These are phyloP conservation scores for Neodiprion virginianus DNA, from an alignment of 1,140 invertebrate genomes.

Conservation along the genomic window DNA sequence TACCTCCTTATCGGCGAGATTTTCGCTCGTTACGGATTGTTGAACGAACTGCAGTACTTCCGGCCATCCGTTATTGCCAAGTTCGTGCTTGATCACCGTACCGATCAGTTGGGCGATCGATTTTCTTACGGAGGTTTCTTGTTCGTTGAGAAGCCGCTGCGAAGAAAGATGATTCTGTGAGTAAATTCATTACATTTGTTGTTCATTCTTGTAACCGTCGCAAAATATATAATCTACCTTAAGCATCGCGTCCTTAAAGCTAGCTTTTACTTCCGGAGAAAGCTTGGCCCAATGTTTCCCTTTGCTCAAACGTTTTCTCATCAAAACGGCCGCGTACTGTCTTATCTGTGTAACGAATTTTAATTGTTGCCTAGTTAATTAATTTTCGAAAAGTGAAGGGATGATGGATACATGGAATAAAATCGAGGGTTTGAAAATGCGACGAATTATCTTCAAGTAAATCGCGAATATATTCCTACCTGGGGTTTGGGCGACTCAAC, in stretches of 20 bases:
- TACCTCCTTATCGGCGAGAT: slow-evolving; percentile 68
- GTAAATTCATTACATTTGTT: slow-evolving; percentile 46
- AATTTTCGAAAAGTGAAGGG: background rate
- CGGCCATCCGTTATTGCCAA: slow-evolving; percentile 71
- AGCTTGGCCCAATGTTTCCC: slow-evolving; percentile 69
- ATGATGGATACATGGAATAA: slow-evolving; percentile 54
- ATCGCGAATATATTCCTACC: slow-evolving; percentile 68
- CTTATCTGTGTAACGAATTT: slow-evolving; percentile 61
- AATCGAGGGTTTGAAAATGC: slow-evolving; percentile 64
- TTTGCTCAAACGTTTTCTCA: slow-evolving; percentile 68
- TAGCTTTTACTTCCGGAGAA: slow-evolving; percentile 48
- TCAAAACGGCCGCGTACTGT: slow-evolving; percentile 72
- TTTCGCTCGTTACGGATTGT: slow-evolving; percentile 63
- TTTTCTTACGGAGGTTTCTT: slow-evolving; percentile 69
- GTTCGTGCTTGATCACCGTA: slow-evolving; percentile 75
- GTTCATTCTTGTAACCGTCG: slow-evolving; percentile 44
- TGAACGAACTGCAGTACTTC: slow-evolving; percentile 75
- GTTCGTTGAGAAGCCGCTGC: slow-evolving; percentile 68
- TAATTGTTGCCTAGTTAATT: background rate
- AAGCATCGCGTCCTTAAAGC: slow-evolving; percentile 47
- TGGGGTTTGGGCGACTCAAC: slow-evolving; percentile 64
- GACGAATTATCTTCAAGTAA: slow-evolving; percentile 65
- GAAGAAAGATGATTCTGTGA: slow-evolving; percentile 31
- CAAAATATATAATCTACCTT: slow-evolving; percentile 37
- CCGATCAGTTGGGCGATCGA: slow-evolving; percentile 72